Evolutionary conservation across 2,888 invertebrate species (phyloP), one percentile per base, ranked within the genome.

Genomic region (Liposcelis brunnea): DNA sequence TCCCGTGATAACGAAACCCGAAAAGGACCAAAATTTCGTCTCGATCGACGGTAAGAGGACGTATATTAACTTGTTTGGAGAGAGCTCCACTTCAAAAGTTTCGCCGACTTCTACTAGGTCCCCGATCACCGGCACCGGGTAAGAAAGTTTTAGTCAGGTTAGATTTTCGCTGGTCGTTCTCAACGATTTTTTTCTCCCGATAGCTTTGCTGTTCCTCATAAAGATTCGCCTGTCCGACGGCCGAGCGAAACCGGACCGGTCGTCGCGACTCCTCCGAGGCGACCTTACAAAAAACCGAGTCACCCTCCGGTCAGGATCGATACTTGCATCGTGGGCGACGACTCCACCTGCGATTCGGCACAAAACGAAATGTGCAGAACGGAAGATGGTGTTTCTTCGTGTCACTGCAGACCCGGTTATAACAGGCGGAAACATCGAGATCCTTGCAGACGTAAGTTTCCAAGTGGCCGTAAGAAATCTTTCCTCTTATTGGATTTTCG

Each of bases 291-390:
- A 31, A 31, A 26, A 21, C 74, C 78, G 40, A 72, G 72, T 1
- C 71, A 80, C 60, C 74, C 84, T 50, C 74, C 80, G 15, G 78
- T 80, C 26, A 58, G 90, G 53, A 91, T 91, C 49, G 91, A 91
- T 59, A 91, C 91, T 0, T 91, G 91, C 55, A 90, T 91, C 15
- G 90, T 91, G 0, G 91, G 90, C 1, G 90, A 91, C 54, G 85
- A 87, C 54, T 80, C 84, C 1, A 90, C 91, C 0, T 91, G 91
- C 54, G 89, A 90, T 56, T 75, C 77, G 46, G 80, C 84, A 1
- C 84, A 89, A 58, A 82, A 86, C 56, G 91, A 91, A 59, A 77
- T 78, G 44, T 91, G 91, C 57, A 74, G 79, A 49, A 91, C 89
- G 0, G 86, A 86, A 62, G 71, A 70, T 49, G 81, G 87, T 2